Evolutionary conservation across 1,140 invertebrate species (phyloP).

Genomic region (Camponotus pennsylvanicus): DNA sequence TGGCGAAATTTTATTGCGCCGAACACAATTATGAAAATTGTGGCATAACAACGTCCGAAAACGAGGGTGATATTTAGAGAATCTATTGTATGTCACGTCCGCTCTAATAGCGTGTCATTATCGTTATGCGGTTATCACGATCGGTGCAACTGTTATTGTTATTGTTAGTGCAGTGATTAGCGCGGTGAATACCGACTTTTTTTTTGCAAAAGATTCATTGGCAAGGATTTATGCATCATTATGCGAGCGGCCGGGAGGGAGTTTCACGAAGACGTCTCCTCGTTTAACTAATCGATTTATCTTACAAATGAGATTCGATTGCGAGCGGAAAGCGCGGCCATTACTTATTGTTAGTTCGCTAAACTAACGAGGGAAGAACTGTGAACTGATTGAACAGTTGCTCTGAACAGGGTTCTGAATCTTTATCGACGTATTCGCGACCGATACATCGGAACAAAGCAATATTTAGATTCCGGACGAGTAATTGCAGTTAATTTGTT

Average conservation of each 20-base stretch:
- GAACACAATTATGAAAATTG: neutral
- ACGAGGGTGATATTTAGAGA: neutral
- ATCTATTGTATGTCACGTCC: neutral
- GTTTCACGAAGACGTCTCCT: neutral
- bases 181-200: neutral
- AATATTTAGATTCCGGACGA: neutral
- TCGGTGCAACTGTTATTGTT: constrained; percentile 19
- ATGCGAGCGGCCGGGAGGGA: neutral
- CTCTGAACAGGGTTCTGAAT: neutral
- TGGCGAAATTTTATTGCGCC: neutral
- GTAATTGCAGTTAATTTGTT: constrained; percentile 27
- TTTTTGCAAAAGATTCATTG: neutral
- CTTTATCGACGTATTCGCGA: neutral
- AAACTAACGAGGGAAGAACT: constrained; percentile 18
- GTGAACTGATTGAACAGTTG: neutral
- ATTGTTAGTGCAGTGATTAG: constrained; percentile 7
- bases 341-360: constrained; percentile 11
- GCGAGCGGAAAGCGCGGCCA: neutral
- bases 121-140: constrained; percentile 29
- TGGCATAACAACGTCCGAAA: neutral
- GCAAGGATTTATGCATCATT: neutral
- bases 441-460: neutral
- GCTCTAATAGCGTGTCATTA: constrained; percentile 4
- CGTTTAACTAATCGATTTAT: constrained; percentile 1
- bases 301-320: constrained; percentile 6